Conservation (phyloP, 2,888 invertebrate genomes). For the Sialis lutaria region DNA sequence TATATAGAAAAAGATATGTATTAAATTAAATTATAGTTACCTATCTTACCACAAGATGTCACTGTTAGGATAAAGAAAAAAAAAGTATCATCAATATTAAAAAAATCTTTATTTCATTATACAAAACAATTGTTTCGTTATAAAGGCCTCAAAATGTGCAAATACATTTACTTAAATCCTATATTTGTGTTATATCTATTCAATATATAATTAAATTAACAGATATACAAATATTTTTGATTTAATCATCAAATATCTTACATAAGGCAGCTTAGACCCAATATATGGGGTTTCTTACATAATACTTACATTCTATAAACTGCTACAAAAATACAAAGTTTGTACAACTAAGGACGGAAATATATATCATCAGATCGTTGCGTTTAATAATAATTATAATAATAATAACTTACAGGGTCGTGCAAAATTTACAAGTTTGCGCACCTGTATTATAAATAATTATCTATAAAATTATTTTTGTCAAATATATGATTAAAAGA, state of each 20-base stretch:
- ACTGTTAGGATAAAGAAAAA: too few relatives aligned
- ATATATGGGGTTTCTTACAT: slow-evolving; percentile 5
- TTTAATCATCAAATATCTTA: slow-evolving; percentile 8
- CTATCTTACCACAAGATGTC: too few relatives aligned
- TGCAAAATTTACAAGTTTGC: too few relatives aligned
- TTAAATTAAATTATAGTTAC: too few relatives aligned
- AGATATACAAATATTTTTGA: slow-evolving; percentile 1
- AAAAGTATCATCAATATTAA: not conserved
- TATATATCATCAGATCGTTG: not conserved
- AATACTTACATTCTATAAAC: slow-evolving; percentile 1
- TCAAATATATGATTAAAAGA: too few relatives aligned
- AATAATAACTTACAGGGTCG: too few relatives aligned
- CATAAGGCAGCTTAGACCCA: slow-evolving; percentile 12
- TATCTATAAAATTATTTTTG: too few relatives aligned
- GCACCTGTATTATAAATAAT: too few relatives aligned
- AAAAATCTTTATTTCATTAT: not conserved
- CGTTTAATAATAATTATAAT: not conserved
- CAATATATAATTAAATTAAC: not conserved
- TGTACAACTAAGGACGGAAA: not conserved
- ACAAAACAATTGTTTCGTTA: slow-evolving; percentile 12
- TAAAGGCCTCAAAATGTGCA: slow-evolving; percentile 11
- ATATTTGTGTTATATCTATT: not conserved
- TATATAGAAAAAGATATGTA: too few relatives aligned
- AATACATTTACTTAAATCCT: not conserved
- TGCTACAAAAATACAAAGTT: not conserved